Evolutionary conservation across 2,888 invertebrate genomes (phyloP), one percentile per base, ranked within the genome.

Genomic region (Alloplasta piceator): DNA sequence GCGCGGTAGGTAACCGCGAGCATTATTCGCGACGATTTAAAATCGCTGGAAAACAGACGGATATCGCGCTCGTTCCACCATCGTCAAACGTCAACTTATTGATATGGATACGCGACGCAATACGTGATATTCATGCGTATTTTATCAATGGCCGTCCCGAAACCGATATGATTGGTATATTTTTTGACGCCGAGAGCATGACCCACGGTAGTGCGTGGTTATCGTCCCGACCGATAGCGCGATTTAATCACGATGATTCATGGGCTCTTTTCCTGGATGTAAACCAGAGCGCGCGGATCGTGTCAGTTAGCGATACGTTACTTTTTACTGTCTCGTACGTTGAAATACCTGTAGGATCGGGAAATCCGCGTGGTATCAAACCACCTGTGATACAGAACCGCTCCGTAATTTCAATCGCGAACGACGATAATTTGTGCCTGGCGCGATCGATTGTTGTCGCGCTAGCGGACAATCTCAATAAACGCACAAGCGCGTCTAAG

Each of bases 41-140:
- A 26, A 26, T 26, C 26, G 3, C 26, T 1, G 26, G 1, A 1
- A 26, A 3, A 26, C 26, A 26, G 26, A 26, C 26, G 26, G 26
- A 26, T 3, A 26, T 26, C 26, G 26, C 26, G 3, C 26, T 52
- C 1, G 16, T 14, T 7, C 12, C 26, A n/a, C 38, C 58, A 6
- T 38, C 58, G 6, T n/a, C 5, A 9, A 38, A 38, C 2, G 36
- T 36, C 9, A 58, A 38, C 3, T 9, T 36, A 5, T n/a, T 58
- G 6, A 38, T 38, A 14, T 58, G 58, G 58, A 58, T 58, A 38
- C 58, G 63, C 16, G 46, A 64, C 48, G 64, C 64, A 6, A 26
- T 64, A 36, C 64, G 64, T 2, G 48, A 64, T 12, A 64, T 64
- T 1, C 64, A 64, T 6, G 48, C 36, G 1, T 6, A 64, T 16